These are phyloP conservation scores for Todiramphus chloris DNA, from an alignment of 2,113 vertebrate genomes.

Conservation along the genomic window DNA sequence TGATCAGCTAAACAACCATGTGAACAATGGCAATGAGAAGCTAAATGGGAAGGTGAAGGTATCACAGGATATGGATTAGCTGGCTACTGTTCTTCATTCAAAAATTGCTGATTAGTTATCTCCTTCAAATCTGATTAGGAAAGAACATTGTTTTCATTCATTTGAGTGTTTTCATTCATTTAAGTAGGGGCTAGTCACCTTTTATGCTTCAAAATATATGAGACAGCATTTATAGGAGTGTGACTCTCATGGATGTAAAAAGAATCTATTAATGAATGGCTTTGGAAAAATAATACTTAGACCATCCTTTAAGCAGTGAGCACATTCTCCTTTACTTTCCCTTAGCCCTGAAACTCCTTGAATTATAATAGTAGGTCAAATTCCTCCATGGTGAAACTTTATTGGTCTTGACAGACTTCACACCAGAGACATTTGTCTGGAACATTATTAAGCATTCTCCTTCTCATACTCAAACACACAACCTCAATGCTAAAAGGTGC, in stretches of 20 bases:
- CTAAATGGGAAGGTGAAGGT: conserved; percentile 41
- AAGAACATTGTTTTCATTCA: conserved; percentile 32
- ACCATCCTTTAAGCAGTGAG: neutral
- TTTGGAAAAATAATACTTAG: neutral
- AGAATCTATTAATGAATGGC: neutral
- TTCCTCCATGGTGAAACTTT: neutral
- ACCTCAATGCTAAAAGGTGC: neutral
- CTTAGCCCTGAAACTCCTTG: neutral
- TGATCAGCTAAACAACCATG: conserved; percentile 37
- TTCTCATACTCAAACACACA: neutral
- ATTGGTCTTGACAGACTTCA: neutral
- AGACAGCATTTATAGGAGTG: neutral
- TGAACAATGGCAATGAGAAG: conserved; percentile 28
- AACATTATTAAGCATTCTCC: neutral
- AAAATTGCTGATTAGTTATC: conserved; percentile 41
- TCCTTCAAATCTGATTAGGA: conserved; percentile 47
- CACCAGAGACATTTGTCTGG: neutral
- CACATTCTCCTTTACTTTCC: neutral
- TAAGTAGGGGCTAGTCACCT: neutral
- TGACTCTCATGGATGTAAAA: neutral
- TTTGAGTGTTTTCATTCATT: conserved; percentile 39
- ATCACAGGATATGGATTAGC: conserved; percentile 13
- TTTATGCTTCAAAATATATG: conserved; percentile 11
- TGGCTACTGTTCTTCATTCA: conserved; percentile 30
- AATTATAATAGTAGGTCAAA: neutral